These are phyloP conservation scores for Esperia sulphurella DNA, from an alignment of 2,888 invertebrate genomes.

Conservation along the genomic window DNA sequence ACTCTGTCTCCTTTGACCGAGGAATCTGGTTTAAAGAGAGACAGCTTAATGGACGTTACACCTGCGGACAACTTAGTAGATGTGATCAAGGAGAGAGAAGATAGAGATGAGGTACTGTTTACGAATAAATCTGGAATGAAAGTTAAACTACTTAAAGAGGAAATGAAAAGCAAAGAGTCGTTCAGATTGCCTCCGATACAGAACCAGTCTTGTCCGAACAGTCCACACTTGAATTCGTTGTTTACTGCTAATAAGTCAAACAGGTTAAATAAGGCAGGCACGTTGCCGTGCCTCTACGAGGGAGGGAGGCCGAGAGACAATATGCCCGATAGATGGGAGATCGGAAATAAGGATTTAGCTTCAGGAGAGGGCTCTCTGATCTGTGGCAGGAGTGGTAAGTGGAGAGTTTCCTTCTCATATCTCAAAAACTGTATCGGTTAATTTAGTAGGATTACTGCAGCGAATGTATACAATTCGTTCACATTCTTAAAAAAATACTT, in stretches of 20 bases:
- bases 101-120: slow-evolving; percentile 34
- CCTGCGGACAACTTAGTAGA: slow-evolving; percentile 19
- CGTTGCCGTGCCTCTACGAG: slow-evolving; percentile 30
- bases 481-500: no score
- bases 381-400: slow-evolving; percentile 43
- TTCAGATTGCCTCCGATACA: slow-evolving; percentile 60
- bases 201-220: slow-evolving; percentile 38
- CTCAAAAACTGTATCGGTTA: no score
- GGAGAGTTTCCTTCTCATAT: no score
- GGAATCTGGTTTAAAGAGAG: slow-evolving; percentile 48
- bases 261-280: slow-evolving; percentile 21
- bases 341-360: slow-evolving; percentile 41
- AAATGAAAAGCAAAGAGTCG: slow-evolving; percentile 17
- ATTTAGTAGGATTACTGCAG: no score
- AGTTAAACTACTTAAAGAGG: slow-evolving; percentile 34
- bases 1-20: slow-evolving; percentile 61
- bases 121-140: slow-evolving; percentile 40
- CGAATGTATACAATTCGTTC: no score
- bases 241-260: slow-evolving; percentile 31
- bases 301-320: slow-evolving; percentile 21
- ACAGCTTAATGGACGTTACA: slow-evolving; percentile 42
- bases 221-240: slow-evolving; percentile 45
- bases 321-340: slow-evolving; percentile 42
- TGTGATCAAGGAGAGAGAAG: slow-evolving; percentile 6
- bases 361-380: slow-evolving; percentile 54